phyloP scores from a whole-genome alignment of 2,113 vertebrate genomes.

The Tyto alba region DNA sequence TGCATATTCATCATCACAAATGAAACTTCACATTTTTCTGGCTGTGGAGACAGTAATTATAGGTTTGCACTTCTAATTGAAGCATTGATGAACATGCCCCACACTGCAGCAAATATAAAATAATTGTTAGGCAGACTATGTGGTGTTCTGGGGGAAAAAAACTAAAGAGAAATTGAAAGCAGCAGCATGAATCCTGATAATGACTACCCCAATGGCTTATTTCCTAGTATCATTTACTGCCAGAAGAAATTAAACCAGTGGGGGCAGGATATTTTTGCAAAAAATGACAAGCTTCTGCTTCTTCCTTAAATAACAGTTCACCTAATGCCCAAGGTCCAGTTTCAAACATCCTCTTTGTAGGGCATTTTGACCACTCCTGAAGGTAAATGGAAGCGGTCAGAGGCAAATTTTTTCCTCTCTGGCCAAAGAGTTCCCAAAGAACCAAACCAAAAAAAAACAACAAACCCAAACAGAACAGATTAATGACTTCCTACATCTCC shows the following conservation, averaged over 20 bases:
- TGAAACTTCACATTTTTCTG: conserved; percentile 35
- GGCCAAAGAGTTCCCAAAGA: background rate
- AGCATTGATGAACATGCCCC: conserved; percentile 18
- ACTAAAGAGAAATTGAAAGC: background rate
- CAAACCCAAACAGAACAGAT: background rate
- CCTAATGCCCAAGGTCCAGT: background rate
- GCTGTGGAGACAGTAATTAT: conserved; percentile 29
- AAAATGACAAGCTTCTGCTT: background rate
- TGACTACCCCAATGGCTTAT: background rate
- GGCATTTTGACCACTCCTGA: background rate
- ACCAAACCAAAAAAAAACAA: background rate
- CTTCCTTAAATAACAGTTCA: background rate
- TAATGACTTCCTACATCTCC: background rate
- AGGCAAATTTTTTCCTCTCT: background rate
- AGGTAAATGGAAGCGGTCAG: background rate
- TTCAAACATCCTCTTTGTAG: background rate
- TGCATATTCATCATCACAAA: conserved; percentile 46
- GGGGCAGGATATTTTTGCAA: background rate
- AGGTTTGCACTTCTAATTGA: conserved; percentile 43
- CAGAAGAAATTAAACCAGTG: background rate
- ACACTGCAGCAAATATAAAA: conserved; percentile 35
- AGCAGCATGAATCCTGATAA: conserved; percentile 1
- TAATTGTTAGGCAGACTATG: conserved; percentile 6
- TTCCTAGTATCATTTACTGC: background rate
- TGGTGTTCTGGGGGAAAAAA: background rate